Evolutionary conservation across 2,888 invertebrate genomes (phyloP).

Genomic region (Reticulitermes lucifugus): DNA sequence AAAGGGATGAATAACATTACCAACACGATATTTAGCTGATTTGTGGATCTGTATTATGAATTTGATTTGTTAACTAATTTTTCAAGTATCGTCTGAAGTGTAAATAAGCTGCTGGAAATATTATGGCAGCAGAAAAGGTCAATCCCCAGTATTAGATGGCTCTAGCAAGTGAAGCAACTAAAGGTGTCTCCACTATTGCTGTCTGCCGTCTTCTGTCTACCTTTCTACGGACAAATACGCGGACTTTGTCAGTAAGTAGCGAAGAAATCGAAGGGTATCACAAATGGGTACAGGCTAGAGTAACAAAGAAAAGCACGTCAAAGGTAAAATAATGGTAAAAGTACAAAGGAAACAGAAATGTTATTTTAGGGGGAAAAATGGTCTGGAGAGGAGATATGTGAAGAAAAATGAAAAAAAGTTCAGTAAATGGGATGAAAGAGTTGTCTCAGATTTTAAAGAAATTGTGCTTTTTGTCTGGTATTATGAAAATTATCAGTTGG

Average conservation of each 20-base stretch:
- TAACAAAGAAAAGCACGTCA: neutral
- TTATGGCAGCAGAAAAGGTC: neutral
- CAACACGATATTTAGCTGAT: too few relatives aligned
- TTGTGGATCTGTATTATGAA: too few relatives aligned
- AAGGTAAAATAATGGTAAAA: neutral
- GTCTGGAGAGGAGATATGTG: neutral
- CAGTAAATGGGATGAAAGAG: too few relatives aligned
- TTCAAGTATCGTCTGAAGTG: too few relatives aligned
- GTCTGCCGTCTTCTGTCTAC: neutral
- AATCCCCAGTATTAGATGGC: neutral
- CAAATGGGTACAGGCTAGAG: neutral
- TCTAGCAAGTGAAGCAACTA: neutral
- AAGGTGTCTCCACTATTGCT: neutral
- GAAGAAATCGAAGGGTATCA: neutral
- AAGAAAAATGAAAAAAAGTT: neutral
- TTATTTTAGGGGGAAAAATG: neutral
- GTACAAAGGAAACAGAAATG: neutral
- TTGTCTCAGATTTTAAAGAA: neutral
- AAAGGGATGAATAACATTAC: too few relatives aligned
- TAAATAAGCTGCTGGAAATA: neutral
- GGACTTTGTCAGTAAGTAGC: neutral
- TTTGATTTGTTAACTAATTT: too few relatives aligned
- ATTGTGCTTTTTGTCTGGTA: neutral
- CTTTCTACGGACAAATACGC: neutral
- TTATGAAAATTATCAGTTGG: neutral